Conservation (phyloP, 1,140 invertebrate genomes). For the Phortica variegata region DNA sequence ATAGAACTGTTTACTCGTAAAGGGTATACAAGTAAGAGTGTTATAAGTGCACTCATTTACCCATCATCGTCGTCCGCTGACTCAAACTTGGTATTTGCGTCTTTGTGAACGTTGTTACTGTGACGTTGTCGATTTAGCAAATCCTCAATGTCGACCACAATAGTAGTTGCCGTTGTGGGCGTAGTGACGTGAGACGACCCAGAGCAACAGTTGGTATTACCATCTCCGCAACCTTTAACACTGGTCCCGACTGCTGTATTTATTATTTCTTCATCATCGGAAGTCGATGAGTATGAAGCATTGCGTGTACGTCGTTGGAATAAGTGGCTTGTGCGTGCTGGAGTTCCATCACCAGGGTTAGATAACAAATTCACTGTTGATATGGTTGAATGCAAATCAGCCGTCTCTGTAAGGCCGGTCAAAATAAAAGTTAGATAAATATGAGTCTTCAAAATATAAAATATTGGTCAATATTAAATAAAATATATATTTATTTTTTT, state of each 20-base stretch:
- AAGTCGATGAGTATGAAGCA: constrained; percentile 46
- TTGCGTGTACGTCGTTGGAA: constrained; percentile 38
- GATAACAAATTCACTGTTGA: constrained; percentile 49
- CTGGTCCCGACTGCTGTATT: constrained; percentile 34
- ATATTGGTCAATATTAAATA: too few relatives aligned
- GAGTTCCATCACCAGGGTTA: constrained; percentile 20
- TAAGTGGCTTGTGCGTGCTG: constrained; percentile 1
- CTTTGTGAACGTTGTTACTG: constrained; percentile 17
- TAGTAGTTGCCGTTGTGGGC: constrained; percentile 51
- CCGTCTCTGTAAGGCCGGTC: constrained; percentile 18
- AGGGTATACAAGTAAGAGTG: too few relatives aligned
- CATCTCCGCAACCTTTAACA: constrained; percentile 37
- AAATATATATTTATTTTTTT: too few relatives aligned
- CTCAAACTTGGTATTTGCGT: constrained; percentile 38
- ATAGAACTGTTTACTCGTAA: too few relatives aligned
- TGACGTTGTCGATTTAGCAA: constrained; percentile 57
- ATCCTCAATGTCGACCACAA: constrained; percentile 72
- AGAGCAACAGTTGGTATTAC: constrained; percentile 42
- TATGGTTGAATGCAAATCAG: constrained; percentile 43
- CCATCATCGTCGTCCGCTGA: constrained; percentile 18
- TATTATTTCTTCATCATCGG: constrained; percentile 56
- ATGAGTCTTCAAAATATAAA: neutral
- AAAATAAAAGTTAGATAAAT: too few relatives aligned
- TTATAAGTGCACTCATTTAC: constrained; percentile 13
- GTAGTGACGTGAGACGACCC: constrained; percentile 23